These are phyloP conservation scores for Dasyurus viverrinus DNA, from an alignment of 2,113 vertebrate genomes.

Conservation along the genomic window DNA sequence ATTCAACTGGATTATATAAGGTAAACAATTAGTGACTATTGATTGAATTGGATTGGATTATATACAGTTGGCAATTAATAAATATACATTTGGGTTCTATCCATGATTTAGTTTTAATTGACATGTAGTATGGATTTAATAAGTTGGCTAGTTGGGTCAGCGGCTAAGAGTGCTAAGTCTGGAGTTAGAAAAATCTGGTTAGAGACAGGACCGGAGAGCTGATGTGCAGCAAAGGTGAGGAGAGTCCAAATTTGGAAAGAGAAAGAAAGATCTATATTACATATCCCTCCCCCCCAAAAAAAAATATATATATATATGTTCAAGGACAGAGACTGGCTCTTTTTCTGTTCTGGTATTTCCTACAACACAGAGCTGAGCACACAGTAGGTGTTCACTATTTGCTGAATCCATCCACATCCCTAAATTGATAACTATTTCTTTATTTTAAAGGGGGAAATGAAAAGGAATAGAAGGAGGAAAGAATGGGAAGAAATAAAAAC, in stretches of 20 bases:
- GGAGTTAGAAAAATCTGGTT: background rate
- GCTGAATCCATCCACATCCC: background rate
- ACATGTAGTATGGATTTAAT: background rate
- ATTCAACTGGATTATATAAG: background rate
- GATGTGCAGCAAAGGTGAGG: background rate
- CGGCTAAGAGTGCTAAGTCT: background rate
- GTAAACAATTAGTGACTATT: background rate
- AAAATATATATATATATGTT: too few relatives aligned
- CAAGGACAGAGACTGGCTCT: background rate
- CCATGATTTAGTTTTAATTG: background rate
- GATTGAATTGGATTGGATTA: background rate
- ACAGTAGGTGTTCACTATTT: background rate
- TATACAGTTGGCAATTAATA: background rate
- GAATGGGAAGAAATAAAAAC: background rate
- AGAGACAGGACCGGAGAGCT: background rate
- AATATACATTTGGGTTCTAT: background rate
- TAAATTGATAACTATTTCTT: background rate
- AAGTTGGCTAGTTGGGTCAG: background rate
- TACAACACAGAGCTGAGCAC: background rate
- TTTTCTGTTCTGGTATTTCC: background rate
- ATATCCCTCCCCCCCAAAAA: background rate
- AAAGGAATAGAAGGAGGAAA: background rate
- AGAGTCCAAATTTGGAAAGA: background rate
- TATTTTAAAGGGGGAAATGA: background rate
- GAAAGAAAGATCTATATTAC: background rate